Percentiles rank a stretch among this genome's conserved stretches.
phyloP scores from a whole-genome alignment of 2,797 vertebrate species.

The Enteromius radiatus region DNA sequence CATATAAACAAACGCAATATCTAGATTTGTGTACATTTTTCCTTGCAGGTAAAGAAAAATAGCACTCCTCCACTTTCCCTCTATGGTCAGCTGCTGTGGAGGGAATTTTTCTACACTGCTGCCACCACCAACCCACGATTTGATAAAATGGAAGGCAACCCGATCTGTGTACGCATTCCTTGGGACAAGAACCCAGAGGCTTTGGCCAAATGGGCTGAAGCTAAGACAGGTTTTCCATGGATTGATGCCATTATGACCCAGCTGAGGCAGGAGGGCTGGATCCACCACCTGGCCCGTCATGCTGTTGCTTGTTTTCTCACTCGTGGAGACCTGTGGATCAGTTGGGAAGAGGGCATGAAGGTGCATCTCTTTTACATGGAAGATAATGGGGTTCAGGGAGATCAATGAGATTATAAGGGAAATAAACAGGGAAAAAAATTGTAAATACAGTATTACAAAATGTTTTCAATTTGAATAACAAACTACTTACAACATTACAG shows the following conservation, averaged over 20 bases:
- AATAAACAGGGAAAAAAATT: background rate
- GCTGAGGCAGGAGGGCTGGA: conserved; percentile 94
- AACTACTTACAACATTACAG: background rate
- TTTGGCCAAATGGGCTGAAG: conserved; percentile 80
- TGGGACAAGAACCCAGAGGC: conserved; percentile 80
- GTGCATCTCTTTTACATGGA: conserved; percentile 62
- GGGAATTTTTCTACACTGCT: conserved; percentile 81
- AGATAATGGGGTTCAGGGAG: background rate
- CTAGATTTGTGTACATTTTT: conserved; percentile 6
- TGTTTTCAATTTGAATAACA: background rate
- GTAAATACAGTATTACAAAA: background rate
- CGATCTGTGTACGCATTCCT: conserved; percentile 80
- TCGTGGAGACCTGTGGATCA: conserved; percentile 93
- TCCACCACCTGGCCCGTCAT: conserved; percentile 93
- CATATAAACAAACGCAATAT: background rate
- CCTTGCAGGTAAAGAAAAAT: conserved; percentile 80
- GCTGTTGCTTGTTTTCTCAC: conserved; percentile 95
- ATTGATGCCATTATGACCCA: conserved; percentile 99
- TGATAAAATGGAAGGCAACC: conserved; percentile 82
- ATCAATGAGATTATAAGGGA: background rate
- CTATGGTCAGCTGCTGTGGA: conserved; percentile 80
- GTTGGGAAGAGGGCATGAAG: conserved; percentile 88
- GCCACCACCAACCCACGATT: conserved; percentile 81
- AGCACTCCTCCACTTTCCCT: conserved; percentile 78
- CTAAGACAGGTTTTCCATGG: conserved; percentile 89